These are phyloP conservation scores for Bothrops jararaca DNA, from an alignment of 2,113 vertebrate species.

Conservation along the genomic window DNA sequence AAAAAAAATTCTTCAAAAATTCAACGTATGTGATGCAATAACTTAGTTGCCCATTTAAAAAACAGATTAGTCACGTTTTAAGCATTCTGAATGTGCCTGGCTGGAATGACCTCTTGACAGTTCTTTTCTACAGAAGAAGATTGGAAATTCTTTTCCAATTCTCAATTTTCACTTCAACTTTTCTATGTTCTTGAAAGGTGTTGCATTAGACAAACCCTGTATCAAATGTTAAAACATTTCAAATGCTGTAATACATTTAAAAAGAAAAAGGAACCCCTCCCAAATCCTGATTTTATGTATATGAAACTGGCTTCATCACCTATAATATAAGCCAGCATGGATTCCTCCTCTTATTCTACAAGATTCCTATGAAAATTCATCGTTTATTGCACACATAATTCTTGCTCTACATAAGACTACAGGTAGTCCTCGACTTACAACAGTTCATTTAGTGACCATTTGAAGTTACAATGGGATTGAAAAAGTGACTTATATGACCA, in stretches of 20 bases:
- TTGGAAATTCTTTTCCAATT: neutral
- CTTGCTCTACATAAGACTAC: neutral
- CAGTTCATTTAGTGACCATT: neutral
- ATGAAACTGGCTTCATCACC: neutral
- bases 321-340: neutral
- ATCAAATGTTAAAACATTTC: neutral
- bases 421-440: neutral
- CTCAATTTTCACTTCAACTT: neutral
- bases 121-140: neutral
- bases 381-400: neutral
- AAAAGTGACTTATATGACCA: neutral
- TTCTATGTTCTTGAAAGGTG: neutral
- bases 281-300: neutral
- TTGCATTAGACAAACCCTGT: neutral
- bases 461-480: neutral
- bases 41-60: neutral
- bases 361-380: neutral
- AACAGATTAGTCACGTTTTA: neutral
- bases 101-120: neutral
- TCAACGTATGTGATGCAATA: neutral
- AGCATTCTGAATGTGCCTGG: neutral
- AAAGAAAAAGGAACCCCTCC: neutral
- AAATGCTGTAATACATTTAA: neutral
- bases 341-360: neutral
- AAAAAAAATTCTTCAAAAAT: neutral